Conservation (phyloP, 1,140 invertebrate genomes). For the Leguminivora glycinivorella region DNA sequence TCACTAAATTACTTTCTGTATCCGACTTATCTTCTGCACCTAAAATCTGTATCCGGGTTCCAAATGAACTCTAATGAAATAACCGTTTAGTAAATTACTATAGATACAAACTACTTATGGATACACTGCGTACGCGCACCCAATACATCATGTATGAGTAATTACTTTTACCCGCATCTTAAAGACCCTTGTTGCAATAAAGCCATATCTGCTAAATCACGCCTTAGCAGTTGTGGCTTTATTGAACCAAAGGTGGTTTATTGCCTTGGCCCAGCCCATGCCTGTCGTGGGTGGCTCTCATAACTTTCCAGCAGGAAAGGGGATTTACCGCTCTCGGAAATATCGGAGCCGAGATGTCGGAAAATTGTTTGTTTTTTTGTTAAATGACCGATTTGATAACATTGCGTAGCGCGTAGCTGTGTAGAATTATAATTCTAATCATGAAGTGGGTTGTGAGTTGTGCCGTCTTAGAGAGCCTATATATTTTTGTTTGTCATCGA, state of each 20-base stretch:
- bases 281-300: not conserved
- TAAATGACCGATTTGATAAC: not conserved
- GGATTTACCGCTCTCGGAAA: not conserved
- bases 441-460: not conserved
- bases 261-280: no score
- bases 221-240: no score
- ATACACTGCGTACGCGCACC: not conserved
- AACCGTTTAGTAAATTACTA: not conserved
- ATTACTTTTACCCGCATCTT: constrained; percentile 7
- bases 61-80: not conserved
- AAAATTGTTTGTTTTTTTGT: not conserved
- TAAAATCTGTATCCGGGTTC: no score
- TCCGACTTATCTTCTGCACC: no score
- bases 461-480: not conserved
- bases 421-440: not conserved
- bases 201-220: no score
- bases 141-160: not conserved
- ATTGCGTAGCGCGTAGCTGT: not conserved
- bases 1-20: no score
- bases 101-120: not conserved
- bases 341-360: not conserved
- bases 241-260: no score
- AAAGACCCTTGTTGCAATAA: no score
- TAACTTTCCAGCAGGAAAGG: not conserved
- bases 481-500: not conserved